Base-by-base conservation (phyloP, 1,140 invertebrate species). In the Pseudomyrmex sp. region DNA sequence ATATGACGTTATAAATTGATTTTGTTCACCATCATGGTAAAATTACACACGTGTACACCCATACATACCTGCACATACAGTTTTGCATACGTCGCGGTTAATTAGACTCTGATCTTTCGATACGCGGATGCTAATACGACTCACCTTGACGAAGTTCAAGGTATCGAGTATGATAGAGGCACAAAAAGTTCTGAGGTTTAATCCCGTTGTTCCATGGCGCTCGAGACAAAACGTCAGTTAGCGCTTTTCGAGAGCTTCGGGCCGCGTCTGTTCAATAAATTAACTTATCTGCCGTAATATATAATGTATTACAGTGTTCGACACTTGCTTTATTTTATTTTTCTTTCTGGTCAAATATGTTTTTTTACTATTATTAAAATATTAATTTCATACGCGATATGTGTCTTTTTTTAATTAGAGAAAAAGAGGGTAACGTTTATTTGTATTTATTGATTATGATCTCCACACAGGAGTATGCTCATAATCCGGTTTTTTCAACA, bases 1-100 rank as follows among this genome's bases (percentile, higher is more conserved):
- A 88, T 61, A 61, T 62, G 83, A 84, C 65, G 66, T 86, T 86
- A 85, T 23, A 87, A 87, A 88, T 76, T 87, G 74, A 88, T 89
- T 91, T 59, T 85, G 52, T 74, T 80, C 50, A 58, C 10, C 63
- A 48, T 44, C 68, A 77, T 1, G 59, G 54, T 74, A 86, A 75
- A 80, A 89, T 89, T 74, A 63, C 61, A 76, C 56, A 56, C 54
- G 54, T 66, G n/a, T 66, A 76, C 50, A 18, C 35, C 13, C 46
- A 62, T 63, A 68, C 35, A 66, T 62, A 63, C 54, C 50, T 52
- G 72, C 68, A 26, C 15, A 56, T n/a, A 62, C n/a, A n/a, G 58
- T 58, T 54, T 61, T 44, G 35, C 44, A 46, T 48, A 13, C 9
- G 46, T 18, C 23, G 18, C 18, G 4, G n/a, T 44, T 46, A 48